Evolutionary conservation across 2,888 invertebrate genomes (phyloP).

Genomic region (Apamea crenata): DNA sequence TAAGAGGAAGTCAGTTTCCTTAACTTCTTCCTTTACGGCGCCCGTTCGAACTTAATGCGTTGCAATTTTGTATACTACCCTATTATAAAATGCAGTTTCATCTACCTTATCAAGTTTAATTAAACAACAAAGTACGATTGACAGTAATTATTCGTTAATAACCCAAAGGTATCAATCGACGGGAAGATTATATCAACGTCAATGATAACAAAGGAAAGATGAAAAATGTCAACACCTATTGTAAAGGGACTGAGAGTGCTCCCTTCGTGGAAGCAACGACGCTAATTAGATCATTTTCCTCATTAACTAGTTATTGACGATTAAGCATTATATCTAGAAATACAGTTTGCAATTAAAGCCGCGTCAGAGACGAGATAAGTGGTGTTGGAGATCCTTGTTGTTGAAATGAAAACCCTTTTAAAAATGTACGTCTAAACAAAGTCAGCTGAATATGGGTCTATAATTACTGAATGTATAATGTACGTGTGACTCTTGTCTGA

Average conservation of each 20-base stretch:
- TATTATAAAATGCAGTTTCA: conserved; percentile 6
- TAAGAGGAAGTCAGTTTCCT: conserved; percentile 5
- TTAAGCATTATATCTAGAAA: conserved; percentile 48
- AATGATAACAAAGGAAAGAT: conserved; percentile 39
- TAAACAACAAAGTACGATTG: conserved; percentile 39
- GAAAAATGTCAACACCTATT: conserved; percentile 66
- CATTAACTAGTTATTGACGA: conserved; percentile 41
- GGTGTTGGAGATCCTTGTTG: conserved; percentile 5
- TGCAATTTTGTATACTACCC: background rate
- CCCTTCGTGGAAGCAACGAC: conserved; percentile 54
- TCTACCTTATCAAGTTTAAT: conserved; percentile 31
- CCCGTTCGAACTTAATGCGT: background rate
- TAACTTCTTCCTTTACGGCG: conserved; percentile 23
- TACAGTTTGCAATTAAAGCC: conserved; percentile 40
- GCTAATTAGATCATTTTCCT: conserved; percentile 57
- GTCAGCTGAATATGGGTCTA: background rate
- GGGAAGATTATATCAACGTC: conserved; percentile 29
- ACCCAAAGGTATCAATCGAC: conserved; percentile 48
- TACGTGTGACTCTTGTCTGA: background rate
- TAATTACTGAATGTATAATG: no score
- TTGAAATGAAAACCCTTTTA: background rate
- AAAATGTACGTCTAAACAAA: background rate
- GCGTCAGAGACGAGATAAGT: conserved; percentile 29
- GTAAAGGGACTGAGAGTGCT: conserved; percentile 37
- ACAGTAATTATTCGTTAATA: conserved; percentile 38